Evolutionary conservation across 2,797 vertebrate species (phyloP).

Genomic region (Pristis pectinata): DNA sequence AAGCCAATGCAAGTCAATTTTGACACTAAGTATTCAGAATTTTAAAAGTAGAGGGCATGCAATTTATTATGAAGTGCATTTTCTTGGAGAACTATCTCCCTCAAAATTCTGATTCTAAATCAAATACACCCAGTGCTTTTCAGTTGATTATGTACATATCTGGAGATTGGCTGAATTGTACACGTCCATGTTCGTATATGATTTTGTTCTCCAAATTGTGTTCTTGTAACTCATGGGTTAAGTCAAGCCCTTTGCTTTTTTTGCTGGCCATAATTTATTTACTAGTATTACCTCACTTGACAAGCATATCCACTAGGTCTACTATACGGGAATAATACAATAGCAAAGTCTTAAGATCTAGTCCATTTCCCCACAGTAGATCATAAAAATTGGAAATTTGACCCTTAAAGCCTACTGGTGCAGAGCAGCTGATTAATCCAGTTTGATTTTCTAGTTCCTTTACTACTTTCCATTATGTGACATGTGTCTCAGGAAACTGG

Average conservation of each 20-base stretch:
- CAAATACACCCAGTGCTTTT: not conserved
- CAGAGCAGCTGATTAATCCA: slow-evolving; percentile 26
- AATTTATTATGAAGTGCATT: not conserved
- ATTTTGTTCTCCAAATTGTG: not conserved
- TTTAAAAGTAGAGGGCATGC: not conserved
- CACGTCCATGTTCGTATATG: not conserved
- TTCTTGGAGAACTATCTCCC: too few relatives aligned
- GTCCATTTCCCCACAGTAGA: not conserved
- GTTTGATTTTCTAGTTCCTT: slow-evolving; percentile 22
- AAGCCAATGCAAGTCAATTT: too few relatives aligned
- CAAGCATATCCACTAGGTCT: slow-evolving; percentile 7
- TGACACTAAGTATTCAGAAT: not conserved
- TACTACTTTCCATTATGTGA: slow-evolving; percentile 6
- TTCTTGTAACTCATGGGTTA: not conserved
- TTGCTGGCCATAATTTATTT: slow-evolving; percentile 1
- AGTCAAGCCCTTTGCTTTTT: not conserved
- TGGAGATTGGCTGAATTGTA: not conserved
- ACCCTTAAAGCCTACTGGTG: not conserved
- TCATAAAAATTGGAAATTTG: slow-evolving; percentile 26
- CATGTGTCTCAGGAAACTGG: slow-evolving; percentile 26
- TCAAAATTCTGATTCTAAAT: not conserved
- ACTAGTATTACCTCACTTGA: slow-evolving; percentile 31
- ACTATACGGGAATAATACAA: not conserved
- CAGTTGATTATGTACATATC: not conserved
- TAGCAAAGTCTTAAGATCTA: not conserved